Evolutionary conservation across 2,113 vertebrate species (phyloP), one percentile per base, ranked within the genome.

Genomic region (Prietella phreatophila): DNA sequence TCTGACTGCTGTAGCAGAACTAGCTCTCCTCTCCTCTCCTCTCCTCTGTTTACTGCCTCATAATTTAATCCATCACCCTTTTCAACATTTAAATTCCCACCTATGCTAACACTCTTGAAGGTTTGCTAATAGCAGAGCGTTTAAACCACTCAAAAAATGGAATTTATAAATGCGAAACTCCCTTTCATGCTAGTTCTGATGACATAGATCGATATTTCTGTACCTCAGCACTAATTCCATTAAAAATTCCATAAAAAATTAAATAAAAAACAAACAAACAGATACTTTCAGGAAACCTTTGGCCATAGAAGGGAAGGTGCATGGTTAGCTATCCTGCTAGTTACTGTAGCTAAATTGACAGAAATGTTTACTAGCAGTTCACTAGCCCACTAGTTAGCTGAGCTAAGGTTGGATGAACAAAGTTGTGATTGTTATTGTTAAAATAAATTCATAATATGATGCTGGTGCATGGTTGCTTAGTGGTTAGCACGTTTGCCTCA

Each of bases 1-100:
- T 86, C 84, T 89, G 86, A 92, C 91, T 86, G 56, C 81, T 33
- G 36, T 75, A 58, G 87, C n/a, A 69, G 58, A 85, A 79, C 61
- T 76, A 10, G 22, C 0, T 67, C n/a, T 67, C n/a, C 13, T 30
- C 30, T 71, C 33, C n/a, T 67, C 13, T 30, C 15, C 25, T 65
- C 63, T 65, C 27, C 25, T 65, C 63, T 65, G 25, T 83, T 84
- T 56, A 30, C 15, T n/a, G 63, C n/a, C 63, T 67, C 63, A 30
- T 30, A 15, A 30, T 30, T 67, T 67, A 67, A 30, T 30, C 13
- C 27, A 30, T 67, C 63, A 30, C 63, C 6, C n/a, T 15, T 30
- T 67, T 30, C n/a, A n/a, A 30, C 17, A 67, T 67, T 67, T 67
- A 15, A 60, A 65, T 76, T 78, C 69, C 17, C 22, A n/a, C 30